phyloP scores from a whole-genome alignment of 2,113 vertebrate genomes.

The Hippocampus guttulatus region DNA sequence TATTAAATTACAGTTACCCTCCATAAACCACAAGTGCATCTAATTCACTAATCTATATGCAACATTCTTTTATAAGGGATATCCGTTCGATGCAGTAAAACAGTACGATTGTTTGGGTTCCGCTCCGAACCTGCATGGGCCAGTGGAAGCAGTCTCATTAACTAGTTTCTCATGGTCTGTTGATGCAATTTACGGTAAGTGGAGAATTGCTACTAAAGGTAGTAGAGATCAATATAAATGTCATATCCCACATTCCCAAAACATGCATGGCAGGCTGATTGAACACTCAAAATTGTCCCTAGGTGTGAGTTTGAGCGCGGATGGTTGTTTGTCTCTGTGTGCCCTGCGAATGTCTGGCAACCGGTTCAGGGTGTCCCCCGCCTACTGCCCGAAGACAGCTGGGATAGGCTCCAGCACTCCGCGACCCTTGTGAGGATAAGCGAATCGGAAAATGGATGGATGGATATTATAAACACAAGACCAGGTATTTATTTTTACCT shows the following conservation, averaged over 20 bases:
- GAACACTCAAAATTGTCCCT: too few species aligned
- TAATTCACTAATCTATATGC: slow-evolving; percentile 6
- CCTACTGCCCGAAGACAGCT: too few species aligned
- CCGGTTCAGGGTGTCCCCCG: too few species aligned
- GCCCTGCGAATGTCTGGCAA: too few species aligned
- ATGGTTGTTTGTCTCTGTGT: too few species aligned
- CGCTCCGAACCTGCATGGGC: not conserved
- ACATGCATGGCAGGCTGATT: too few species aligned
- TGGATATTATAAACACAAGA: not conserved
- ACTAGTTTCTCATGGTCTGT: not conserved
- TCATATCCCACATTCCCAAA: too few species aligned
- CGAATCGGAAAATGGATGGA: too few species aligned
- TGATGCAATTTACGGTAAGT: not conserved
- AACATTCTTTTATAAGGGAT: not conserved
- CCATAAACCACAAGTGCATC: not conserved
- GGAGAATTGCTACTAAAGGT: not conserved
- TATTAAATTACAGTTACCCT: slow-evolving; percentile 3
- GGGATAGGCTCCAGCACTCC: too few species aligned
- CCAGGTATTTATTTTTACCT: not conserved
- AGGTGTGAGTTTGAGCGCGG: too few species aligned
- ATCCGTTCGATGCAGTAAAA: not conserved
- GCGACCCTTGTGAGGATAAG: too few species aligned
- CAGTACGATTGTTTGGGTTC: not conserved
- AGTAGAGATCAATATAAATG: not conserved
- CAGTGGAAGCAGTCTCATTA: not conserved